phyloP scores from a whole-genome alignment of 2,113 vertebrate genomes.

The Ivindomyrus marchei region DNA sequence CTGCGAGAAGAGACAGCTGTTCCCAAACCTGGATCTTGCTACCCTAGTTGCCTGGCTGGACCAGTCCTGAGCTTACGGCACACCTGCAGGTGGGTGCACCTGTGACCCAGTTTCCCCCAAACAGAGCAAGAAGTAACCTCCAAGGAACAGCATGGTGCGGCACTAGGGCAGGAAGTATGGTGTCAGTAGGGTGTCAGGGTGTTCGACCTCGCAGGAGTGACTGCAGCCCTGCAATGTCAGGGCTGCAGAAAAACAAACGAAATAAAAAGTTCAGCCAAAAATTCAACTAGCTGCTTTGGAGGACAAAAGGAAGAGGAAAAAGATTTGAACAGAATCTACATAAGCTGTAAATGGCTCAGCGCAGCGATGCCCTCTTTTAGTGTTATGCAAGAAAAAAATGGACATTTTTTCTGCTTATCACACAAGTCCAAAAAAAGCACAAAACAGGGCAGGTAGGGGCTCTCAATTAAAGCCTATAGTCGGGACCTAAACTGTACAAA shows the following conservation, averaged over 20 bases:
- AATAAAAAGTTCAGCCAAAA: not conserved
- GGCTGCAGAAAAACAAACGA: not conserved
- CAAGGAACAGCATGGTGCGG: not conserved
- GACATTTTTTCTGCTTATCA: not conserved
- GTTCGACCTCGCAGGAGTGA: not conserved
- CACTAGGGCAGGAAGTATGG: not conserved
- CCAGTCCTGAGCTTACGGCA: not conserved
- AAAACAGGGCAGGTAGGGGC: not conserved
- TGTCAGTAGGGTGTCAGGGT: not conserved
- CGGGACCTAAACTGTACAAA: not conserved
- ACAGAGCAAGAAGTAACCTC: not conserved
- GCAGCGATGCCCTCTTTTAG: not conserved
- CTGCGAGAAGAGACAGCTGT: not conserved
- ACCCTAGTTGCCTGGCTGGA: not conserved
- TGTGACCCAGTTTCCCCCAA: slow-evolving; percentile 14
- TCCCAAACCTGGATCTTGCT: not conserved
- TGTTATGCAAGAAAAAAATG: not conserved
- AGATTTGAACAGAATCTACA: not conserved
- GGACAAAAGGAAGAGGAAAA: not conserved
- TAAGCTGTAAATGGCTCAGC: not conserved
- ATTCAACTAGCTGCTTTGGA: not conserved
- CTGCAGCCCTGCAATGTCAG: not conserved
- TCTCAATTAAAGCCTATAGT: not conserved
- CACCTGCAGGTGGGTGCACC: not conserved
- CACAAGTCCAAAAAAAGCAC: not conserved